Base-by-base conservation (phyloP, 2,888 invertebrate species). In the Smittia aterrima region DNA sequence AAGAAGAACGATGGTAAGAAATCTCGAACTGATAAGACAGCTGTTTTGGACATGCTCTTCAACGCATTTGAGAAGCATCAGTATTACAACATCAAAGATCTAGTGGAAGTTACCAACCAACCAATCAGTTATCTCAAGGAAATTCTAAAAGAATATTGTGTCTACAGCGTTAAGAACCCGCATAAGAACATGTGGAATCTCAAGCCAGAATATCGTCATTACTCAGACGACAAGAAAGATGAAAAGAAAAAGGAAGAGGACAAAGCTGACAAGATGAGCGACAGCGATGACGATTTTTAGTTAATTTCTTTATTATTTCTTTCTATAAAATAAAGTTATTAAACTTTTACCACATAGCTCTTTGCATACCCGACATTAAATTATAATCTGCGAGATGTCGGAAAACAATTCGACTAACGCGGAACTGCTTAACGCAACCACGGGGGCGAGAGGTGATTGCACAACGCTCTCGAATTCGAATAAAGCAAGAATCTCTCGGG, bases 141-240 rank as follows among this genome's bases (percentile, higher is more conserved):
- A 84, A 96, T 99, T 78, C 86, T 99, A 25, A 96, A 96, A 82
- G 98, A 99, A 84, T 96, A 98, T 38, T 98, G 98, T 81, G 93
- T 93, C 82, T 99, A 99, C 83, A 98, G 98, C 83, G 87, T 96
- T 79, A 97, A 97, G 81, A 97, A 97, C 84, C 98, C 99, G 0
- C 98, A 99, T 81, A 95, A 95, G 81, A 97, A 96, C 82, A 98
- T 97, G 94, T 99, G 98, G 98, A 98, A 99, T 82, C 84, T 99
- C 79, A 99, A 98, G 81, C 97, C 97, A 0, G 99, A 99, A 81
- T 99, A 97, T 83, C 87, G 98, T 72, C 97, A 98, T 86, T 99
- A 99, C 82, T 96, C 96, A 81, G 38, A 20, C 7, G 85, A 86
- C 20, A 86, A 87, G 16, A 85, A 85, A 40, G 86, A 87, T 78